These are phyloP conservation scores for Calliopsis andreniformis DNA, from an alignment of 1,140 invertebrate species.

Conservation along the genomic window DNA sequence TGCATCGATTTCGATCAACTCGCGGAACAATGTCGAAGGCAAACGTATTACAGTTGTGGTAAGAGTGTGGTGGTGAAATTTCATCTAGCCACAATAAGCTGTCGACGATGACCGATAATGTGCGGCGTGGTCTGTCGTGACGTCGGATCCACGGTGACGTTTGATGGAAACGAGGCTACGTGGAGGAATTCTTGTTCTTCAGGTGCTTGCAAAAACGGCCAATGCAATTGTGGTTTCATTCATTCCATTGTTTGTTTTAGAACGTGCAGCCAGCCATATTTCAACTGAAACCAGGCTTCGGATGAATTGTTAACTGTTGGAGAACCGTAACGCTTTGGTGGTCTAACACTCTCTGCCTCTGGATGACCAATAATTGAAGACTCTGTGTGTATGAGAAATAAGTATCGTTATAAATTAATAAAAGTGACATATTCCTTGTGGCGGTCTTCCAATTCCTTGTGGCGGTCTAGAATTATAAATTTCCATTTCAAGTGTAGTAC, in stretches of 20 bases:
- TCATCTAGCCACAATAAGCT: constrained; percentile 38
- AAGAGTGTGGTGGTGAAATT: constrained; percentile 31
- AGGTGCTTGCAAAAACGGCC: constrained; percentile 3
- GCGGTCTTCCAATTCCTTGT: no score
- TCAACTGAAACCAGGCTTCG: background rate
- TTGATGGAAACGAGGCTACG: background rate
- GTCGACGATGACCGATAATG: constrained; percentile 3
- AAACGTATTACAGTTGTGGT: background rate
- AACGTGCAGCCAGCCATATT: background rate
- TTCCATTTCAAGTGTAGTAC: no score
- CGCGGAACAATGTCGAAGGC: background rate
- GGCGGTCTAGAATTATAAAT: no score
- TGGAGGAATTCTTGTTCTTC: constrained; percentile 24
- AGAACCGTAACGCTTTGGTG: background rate
- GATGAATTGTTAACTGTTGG: background rate
- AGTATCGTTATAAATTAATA: no score
- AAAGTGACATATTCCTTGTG: no score
- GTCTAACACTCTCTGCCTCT: background rate
- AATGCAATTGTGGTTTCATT: constrained; percentile 23
- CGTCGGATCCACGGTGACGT: background rate
- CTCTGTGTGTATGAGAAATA: no score
- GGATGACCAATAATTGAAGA: background rate
- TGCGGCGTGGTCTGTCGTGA: constrained; percentile 4
- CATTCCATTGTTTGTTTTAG: constrained; percentile 25
- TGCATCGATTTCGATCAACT: constrained; percentile 22